These are phyloP conservation scores for Lepisosteus oculatus DNA, from an alignment of 2,113 vertebrate species.

Conservation along the genomic window DNA sequence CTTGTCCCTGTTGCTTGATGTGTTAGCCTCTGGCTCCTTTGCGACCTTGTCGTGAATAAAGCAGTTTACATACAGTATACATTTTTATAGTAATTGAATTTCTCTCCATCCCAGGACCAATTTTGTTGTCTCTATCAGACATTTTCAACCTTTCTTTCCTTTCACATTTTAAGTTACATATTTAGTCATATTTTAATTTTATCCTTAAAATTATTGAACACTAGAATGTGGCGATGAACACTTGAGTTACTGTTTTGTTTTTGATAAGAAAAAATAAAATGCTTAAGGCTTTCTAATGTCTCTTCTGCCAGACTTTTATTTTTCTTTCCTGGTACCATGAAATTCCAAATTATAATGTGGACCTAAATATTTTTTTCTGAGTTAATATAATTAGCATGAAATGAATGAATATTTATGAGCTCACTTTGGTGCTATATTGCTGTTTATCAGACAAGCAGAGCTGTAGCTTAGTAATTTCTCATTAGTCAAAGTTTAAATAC, in stretches of 20 bases:
- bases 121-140: too few relatives aligned
- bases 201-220: not conserved
- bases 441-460: slow-evolving; percentile 15
- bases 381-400: slow-evolving; percentile 17
- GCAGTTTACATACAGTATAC: too few relatives aligned
- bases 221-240: not conserved
- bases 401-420: slow-evolving; percentile 13
- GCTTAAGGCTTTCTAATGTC: not conserved
- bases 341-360: slow-evolving; percentile 7
- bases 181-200: too few relatives aligned
- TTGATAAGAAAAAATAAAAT: not conserved
- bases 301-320: not conserved
- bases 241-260: not conserved
- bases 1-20: too few relatives aligned
- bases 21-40: too few relatives aligned
- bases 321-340: slow-evolving; percentile 3
- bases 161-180: too few relatives aligned
- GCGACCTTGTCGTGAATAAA: too few relatives aligned
- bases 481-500: slow-evolving; percentile 17
- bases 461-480: slow-evolving; percentile 13
- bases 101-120: too few relatives aligned
- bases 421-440: slow-evolving; percentile 10
- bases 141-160: too few relatives aligned
- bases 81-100: too few relatives aligned
- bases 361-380: slow-evolving; percentile 13